Percentiles rank a stretch among this genome's conserved stretches.
Evolutionary conservation across 2,888 invertebrate species (phyloP).

Genomic region (Conistra vaccinii): DNA sequence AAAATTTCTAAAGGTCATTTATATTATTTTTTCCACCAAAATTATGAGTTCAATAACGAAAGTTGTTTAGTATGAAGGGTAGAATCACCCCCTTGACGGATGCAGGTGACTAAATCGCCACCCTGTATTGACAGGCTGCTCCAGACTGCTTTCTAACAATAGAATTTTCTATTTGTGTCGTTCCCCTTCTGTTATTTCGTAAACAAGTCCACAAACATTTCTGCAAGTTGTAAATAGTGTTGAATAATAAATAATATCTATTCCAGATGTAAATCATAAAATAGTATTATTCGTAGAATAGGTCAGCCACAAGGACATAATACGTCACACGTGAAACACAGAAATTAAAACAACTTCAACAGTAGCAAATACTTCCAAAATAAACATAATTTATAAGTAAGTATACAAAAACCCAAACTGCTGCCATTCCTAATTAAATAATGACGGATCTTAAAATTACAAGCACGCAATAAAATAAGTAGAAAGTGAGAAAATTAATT

Average conservation of each 20-base stretch:
- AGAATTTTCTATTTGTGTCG: slow-evolving; percentile 23
- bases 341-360: not conserved
- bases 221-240: slow-evolving; percentile 30
- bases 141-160: slow-evolving; percentile 8
- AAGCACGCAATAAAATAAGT: not conserved
- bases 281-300: slow-evolving; percentile 8
- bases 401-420: not conserved
- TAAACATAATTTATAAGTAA: not conserved
- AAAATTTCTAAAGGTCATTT: no score
- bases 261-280: slow-evolving; percentile 12
- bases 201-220: slow-evolving; percentile 51
- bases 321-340: not conserved
- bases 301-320: not conserved
- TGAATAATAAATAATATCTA: slow-evolving; percentile 15
- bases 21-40: no score
- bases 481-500: not conserved
- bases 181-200: slow-evolving; percentile 12
- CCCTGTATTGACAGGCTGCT: slow-evolving; percentile 11
- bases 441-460: slow-evolving; percentile 12
- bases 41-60: no score
- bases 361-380: not conserved
- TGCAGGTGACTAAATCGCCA: no score
- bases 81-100: no score
- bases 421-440: slow-evolving; percentile 16
- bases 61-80: no score